phyloP scores from a whole-genome alignment of 2,113 vertebrate genomes.

The Romanogobio albipinnatus region DNA sequence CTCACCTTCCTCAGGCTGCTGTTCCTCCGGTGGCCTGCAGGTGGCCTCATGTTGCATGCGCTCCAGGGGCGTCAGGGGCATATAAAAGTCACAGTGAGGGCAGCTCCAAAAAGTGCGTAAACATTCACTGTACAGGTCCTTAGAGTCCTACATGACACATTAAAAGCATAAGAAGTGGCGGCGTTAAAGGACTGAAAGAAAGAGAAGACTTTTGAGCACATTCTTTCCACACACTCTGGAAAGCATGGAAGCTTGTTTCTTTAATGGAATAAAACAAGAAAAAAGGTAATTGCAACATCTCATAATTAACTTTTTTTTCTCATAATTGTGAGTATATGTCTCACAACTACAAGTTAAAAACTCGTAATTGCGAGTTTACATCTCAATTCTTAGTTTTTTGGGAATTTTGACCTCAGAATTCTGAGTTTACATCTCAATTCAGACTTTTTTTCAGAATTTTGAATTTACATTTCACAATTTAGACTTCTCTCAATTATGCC shows the following conservation, averaged over 20 bases:
- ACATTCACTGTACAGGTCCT: constrained; percentile 88
- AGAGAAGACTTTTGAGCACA: constrained; percentile 3
- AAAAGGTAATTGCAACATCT: neutral
- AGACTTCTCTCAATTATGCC: too few relatives aligned
- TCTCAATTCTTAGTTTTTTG: too few relatives aligned
- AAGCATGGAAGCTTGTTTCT: neutral
- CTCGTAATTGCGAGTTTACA: neutral
- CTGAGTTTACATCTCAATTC: too few relatives aligned
- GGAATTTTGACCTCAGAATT: too few relatives aligned
- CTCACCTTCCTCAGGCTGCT: constrained; percentile 61
- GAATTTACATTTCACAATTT: too few relatives aligned
- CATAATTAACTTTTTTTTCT: neutral
- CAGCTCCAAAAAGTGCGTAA: constrained; percentile 92
- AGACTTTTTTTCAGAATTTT: too few relatives aligned
- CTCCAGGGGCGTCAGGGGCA: constrained; percentile 89
- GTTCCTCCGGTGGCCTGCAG: constrained; percentile 74
- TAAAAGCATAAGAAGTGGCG: neutral
- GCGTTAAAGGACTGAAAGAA: neutral
- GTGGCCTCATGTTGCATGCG: constrained; percentile 82
- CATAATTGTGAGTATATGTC: neutral
- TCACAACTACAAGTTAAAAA: neutral
- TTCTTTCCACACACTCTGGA: too few relatives aligned
- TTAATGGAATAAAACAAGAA: neutral
- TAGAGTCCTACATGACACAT: constrained; percentile 72
- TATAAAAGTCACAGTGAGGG: constrained; percentile 83